Percentiles rank a stretch among this genome's conserved stretches.
Conservation (phyloP, 2,113 vertebrate species). For the Pipa parva region DNA sequence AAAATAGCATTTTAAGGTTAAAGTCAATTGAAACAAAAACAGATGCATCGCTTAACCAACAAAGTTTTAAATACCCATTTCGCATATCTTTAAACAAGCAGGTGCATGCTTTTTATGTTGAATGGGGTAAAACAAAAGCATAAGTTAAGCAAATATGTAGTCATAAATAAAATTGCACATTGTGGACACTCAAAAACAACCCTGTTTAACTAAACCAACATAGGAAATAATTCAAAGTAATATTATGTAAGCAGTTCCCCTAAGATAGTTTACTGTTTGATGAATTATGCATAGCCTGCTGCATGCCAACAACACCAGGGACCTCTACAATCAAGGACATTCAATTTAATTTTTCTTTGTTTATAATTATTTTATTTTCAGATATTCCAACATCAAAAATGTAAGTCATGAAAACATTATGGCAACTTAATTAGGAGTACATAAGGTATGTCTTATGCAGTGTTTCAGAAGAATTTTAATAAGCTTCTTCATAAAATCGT, state of each 20-base stretch:
- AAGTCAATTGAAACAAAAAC: no score
- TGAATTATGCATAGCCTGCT: conserved; percentile 28
- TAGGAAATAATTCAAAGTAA: conserved; percentile 40
- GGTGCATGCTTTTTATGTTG: not conserved
- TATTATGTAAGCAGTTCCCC: conserved; percentile 40
- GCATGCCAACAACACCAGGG: conserved; percentile 33
- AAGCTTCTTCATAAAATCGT: conserved; percentile 6
- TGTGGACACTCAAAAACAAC: conserved; percentile 23
- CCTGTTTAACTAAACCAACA: conserved; percentile 35
- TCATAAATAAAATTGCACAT: conserved; percentile 18
- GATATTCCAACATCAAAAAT: conserved; percentile 26
- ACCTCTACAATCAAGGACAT: conserved; percentile 35
- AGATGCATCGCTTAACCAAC: no score
- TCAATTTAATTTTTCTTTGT: conserved; percentile 32
- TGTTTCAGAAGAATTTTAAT: conserved; percentile 20
- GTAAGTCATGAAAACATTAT: conserved; percentile 3
- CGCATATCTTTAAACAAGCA: no score
- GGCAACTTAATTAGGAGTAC: not conserved
- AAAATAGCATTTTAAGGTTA: no score
- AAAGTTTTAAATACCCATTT: no score
- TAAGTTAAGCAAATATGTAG: not conserved
- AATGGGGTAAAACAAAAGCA: conserved; percentile 2
- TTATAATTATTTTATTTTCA: conserved; percentile 40
- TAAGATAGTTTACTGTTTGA: conserved; percentile 36
- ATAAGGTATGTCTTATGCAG: conserved; percentile 16